A percentile compares a stretch with the other conserved stretches of the same genome.
Conservation (phyloP, 2,797 vertebrate genomes). For the Gobionotothen gibberifrons region DNA sequence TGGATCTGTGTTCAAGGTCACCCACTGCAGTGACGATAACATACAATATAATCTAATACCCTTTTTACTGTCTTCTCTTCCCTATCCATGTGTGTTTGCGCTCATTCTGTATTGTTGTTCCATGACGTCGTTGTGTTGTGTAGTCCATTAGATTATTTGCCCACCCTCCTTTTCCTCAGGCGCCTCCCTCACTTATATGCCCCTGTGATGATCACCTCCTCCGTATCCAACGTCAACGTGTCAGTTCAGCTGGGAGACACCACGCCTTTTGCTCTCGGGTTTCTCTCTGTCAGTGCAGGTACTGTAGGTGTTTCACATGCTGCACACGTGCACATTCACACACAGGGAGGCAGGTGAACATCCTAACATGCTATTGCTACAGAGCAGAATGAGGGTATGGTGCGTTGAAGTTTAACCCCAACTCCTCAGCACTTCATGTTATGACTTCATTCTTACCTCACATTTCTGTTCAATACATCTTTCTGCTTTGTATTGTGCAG, state of each 20-base stretch:
- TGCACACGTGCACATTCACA: background rate
- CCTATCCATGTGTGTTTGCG: constrained; percentile 51
- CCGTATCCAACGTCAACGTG: constrained; percentile 92
- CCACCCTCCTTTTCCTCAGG: constrained; percentile 80
- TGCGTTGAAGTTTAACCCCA: constrained; percentile 20
- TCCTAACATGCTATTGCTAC: constrained; percentile 35
- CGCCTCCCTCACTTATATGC: constrained; percentile 90
- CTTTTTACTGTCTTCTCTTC: constrained; percentile 39
- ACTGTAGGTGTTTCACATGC: constrained; percentile 31
- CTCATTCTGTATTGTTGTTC: constrained; percentile 46
- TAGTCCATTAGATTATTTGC: constrained; percentile 80
- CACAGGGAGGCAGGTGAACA: background rate
- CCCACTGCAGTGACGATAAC: background rate
- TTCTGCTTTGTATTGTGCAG: background rate
- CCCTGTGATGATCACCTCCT: constrained; percentile 90
- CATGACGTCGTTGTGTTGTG: constrained; percentile 40
- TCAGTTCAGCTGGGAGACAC: constrained; percentile 96
- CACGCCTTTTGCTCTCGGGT: constrained; percentile 94
- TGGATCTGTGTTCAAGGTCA: background rate
- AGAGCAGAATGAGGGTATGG: constrained; percentile 3
- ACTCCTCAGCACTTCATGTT: background rate
- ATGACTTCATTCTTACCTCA: background rate
- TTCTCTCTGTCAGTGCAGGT: constrained; percentile 93
- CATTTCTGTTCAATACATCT: background rate
- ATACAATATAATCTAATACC: constrained; percentile 12